Conservation (phyloP, 2,888 invertebrate genomes). For the Cecidostiba fungosa region DNA sequence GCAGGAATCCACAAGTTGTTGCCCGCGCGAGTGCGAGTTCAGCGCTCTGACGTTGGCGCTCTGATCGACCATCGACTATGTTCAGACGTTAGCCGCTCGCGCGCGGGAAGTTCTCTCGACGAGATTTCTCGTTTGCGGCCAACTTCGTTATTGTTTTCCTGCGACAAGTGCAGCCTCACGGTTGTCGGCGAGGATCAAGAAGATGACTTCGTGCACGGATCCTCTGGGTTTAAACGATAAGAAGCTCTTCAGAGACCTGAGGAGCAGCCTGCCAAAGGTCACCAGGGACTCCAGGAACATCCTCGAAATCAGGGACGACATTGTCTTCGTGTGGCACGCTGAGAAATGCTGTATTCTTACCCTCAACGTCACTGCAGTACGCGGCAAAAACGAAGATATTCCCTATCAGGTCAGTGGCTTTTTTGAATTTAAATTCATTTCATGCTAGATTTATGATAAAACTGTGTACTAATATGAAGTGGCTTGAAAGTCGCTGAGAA, state of each 20-base stretch:
- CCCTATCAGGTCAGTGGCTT: slow-evolving; percentile 82
- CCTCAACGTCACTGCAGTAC: slow-evolving; percentile 83
- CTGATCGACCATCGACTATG: neutral
- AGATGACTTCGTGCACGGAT: slow-evolving; percentile 84
- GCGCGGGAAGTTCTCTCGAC: neutral
- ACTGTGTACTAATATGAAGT: neutral
- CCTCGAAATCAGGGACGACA: slow-evolving; percentile 85
- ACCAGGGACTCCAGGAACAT: slow-evolving; percentile 84
- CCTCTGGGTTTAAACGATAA: slow-evolving; percentile 83
- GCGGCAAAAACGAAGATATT: slow-evolving; percentile 81
- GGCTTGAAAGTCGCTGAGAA: neutral
- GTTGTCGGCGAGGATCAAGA: slow-evolving; percentile 45
- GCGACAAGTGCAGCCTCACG: slow-evolving; percentile 37
- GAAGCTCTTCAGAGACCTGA: slow-evolving; percentile 84
- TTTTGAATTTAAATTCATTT: neutral
- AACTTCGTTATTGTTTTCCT: slow-evolving; percentile 74
- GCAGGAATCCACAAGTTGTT: slow-evolving; percentile 7
- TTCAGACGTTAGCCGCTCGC: neutral
- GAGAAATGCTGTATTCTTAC: slow-evolving; percentile 85
- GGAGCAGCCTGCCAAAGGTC: slow-evolving; percentile 82
- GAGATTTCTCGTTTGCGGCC: slow-evolving; percentile 52
- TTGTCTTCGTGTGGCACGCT: slow-evolving; percentile 86
- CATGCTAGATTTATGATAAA: neutral
- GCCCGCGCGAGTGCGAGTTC: neutral
- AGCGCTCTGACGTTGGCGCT: neutral